Evolutionary conservation across 2,888 invertebrate species (phyloP).

Genomic region (Adineta ricciae): DNA sequence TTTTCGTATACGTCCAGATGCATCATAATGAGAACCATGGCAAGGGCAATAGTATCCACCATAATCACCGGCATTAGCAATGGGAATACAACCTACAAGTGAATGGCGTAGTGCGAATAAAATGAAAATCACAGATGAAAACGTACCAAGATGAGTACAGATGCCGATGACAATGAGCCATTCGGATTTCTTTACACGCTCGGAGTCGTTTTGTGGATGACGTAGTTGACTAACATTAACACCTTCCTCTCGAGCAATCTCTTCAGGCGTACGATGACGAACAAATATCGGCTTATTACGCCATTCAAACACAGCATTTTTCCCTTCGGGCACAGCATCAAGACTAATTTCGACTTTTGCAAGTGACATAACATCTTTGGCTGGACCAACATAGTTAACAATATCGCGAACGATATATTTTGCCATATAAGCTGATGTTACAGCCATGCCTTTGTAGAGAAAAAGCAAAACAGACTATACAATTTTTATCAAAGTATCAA

Average conservation of each 20-base stretch:
- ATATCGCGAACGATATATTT: slow-evolving; percentile 74
- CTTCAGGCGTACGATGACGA: slow-evolving; percentile 60
- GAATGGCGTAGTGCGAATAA: background rate
- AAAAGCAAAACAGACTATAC: slow-evolving; percentile 29
- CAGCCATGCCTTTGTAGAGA: slow-evolving; percentile 63
- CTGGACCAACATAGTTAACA: slow-evolving; percentile 71
- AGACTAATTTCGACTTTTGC: slow-evolving; percentile 90
- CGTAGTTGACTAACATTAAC: slow-evolving; percentile 68
- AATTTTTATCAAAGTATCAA: too few species aligned
- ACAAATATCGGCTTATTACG: slow-evolving; percentile 84
- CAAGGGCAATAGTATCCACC: slow-evolving; percentile 99
- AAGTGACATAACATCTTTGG: slow-evolving; percentile 85
- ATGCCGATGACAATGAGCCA: slow-evolving; percentile 91
- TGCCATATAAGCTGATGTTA: slow-evolving; percentile 68
- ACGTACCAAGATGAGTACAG: slow-evolving; percentile 49
- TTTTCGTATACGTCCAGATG: slow-evolving; percentile 92
- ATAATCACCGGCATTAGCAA: slow-evolving; percentile 67
- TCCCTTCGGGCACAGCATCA: slow-evolving; percentile 69
- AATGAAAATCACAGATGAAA: background rate
- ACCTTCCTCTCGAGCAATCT: slow-evolving; percentile 60
- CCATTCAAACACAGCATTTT: slow-evolving; percentile 77
- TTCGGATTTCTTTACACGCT: slow-evolving; percentile 69
- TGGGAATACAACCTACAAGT: slow-evolving; percentile 72
- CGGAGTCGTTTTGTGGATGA: slow-evolving; percentile 74
- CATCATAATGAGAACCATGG: slow-evolving; percentile 97